phyloP scores from a whole-genome alignment of 2,113 vertebrate species.

The Eretmodus cyanostictus region DNA sequence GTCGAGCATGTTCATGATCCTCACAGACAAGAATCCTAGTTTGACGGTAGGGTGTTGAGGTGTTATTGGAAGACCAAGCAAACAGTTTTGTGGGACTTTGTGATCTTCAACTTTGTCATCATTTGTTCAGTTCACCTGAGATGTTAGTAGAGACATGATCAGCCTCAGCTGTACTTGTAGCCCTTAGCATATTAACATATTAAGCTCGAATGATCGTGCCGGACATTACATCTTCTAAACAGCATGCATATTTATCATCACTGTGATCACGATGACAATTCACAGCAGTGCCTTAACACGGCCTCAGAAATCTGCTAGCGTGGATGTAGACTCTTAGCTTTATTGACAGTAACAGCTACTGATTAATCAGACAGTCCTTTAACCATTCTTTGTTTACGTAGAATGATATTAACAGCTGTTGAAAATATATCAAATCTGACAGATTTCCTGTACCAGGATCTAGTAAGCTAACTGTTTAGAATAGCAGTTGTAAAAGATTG shows the following conservation, averaged over 20 bases:
- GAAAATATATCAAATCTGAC: not conserved
- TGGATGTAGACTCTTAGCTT: not conserved
- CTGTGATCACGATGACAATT: not conserved
- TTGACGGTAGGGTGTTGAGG: not conserved
- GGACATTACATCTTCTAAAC: not conserved
- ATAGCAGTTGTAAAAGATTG: not conserved
- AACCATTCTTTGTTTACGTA: rapidly evolving
- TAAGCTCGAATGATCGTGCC: not conserved
- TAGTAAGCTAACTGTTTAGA: not conserved
- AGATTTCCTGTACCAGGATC: not conserved
- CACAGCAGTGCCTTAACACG: not conserved
- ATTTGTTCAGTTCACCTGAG: not conserved
- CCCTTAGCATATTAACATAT: not conserved
- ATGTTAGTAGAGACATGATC: not conserved
- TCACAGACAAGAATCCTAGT: not conserved
- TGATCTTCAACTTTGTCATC: not conserved
- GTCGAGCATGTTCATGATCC: rapidly evolving
- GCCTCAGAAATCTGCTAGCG: not conserved
- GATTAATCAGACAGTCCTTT: not conserved
- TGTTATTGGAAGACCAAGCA: not conserved
- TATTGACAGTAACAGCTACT: not conserved
- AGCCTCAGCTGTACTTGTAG: not conserved
- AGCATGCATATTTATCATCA: not conserved
- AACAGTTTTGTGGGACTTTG: not conserved
- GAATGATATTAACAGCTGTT: not conserved